These are phyloP conservation scores for Drosophila leontia DNA, from an alignment of 1,140 invertebrate genomes.

Conservation along the genomic window DNA sequence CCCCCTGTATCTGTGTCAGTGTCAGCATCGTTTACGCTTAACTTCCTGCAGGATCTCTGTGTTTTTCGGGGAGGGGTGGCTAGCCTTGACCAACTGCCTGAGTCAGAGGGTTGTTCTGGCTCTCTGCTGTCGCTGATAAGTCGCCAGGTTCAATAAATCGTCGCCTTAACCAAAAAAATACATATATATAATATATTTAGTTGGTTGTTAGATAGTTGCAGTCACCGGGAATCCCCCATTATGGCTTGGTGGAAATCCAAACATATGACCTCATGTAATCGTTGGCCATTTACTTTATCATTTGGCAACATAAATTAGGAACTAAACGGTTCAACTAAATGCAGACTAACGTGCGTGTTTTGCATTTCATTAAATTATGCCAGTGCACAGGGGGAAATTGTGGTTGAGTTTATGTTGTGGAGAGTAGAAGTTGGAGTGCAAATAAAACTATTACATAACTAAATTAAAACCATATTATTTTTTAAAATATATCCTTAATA, in stretches of 20 bases:
- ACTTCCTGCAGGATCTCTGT: conserved; percentile 42
- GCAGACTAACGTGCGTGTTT: conserved; percentile 47
- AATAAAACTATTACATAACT: not conserved
- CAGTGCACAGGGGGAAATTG: conserved; percentile 33
- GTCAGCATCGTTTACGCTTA: conserved; percentile 69
- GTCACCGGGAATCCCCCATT: conserved; percentile 24
- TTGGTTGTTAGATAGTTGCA: conserved; percentile 43
- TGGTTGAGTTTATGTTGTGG: not conserved
- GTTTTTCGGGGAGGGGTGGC: conserved; percentile 38
- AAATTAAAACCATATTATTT: too few species aligned
- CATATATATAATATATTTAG: conserved; percentile 10
- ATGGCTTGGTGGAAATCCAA: conserved; percentile 32
- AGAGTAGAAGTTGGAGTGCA: not conserved
- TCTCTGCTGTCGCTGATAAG: conserved; percentile 46
- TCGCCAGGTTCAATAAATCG: conserved; percentile 73
- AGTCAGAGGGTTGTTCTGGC: conserved; percentile 60
- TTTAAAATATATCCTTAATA: too few species aligned
- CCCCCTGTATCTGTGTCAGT: conserved; percentile 53
- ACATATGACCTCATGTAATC: conserved; percentile 55
- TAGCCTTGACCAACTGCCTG: conserved; percentile 60
- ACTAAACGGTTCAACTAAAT: conserved; percentile 25
- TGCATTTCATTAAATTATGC: conserved; percentile 64
- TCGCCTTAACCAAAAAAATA: conserved; percentile 47
- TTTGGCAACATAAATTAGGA: conserved; percentile 56
- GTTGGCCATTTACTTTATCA: conserved; percentile 62